Base-by-base conservation (phyloP, 2,113 vertebrate genomes). In the Petromus typicus region DNA sequence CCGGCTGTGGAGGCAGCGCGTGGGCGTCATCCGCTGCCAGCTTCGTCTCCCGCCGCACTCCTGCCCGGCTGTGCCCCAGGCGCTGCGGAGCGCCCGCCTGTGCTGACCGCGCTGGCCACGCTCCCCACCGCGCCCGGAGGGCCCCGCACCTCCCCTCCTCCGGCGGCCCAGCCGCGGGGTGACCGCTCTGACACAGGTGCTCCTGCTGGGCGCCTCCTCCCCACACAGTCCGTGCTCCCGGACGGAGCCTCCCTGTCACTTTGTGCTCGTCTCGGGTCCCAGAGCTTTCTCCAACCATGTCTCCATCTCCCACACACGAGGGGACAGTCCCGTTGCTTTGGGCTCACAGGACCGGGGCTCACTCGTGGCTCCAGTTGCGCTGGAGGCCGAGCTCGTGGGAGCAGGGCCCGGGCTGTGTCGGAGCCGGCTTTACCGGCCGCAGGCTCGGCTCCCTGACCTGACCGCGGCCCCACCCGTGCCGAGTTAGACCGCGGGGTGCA, bases 101-200 rank as follows among this genome's bases (percentile, higher is more conserved):
- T 61, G 81, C n/a, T 40, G 40, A 67, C 73, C 59, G n/a, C 51
- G 27, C 48, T 51, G 48, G 48, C 6, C 48, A 51, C 48, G 10
- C 48, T 51, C 48, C 48, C 48, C 5, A 5, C 6, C 48, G 48
- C 10, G 48, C 6, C 48, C 48, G 10, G 48, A 51, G 5, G 6
- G 48, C 48, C 48, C 48, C 48, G 48, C 48, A 51, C 48, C 48
- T 2, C 23, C 71, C 7, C 48, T 48, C 30, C 6, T 20, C 1
- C 7, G 16, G 30, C 12, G 37, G 56, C 48, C 13, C 27, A 71
- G 57, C 75, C 64, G 63, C 56, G 3, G 1, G 64, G 64, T 56
- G 37, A 0, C 11, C 56, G 85, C 1, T 1, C 2, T 16, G 18
- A 10, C 6, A 0, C 5, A 37, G n/a, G 17, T 1, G 1, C n/a